These are phyloP conservation scores for Ptilorrhoa leucosticta DNA, from an alignment of 2,113 vertebrate species.

Conservation along the genomic window DNA sequence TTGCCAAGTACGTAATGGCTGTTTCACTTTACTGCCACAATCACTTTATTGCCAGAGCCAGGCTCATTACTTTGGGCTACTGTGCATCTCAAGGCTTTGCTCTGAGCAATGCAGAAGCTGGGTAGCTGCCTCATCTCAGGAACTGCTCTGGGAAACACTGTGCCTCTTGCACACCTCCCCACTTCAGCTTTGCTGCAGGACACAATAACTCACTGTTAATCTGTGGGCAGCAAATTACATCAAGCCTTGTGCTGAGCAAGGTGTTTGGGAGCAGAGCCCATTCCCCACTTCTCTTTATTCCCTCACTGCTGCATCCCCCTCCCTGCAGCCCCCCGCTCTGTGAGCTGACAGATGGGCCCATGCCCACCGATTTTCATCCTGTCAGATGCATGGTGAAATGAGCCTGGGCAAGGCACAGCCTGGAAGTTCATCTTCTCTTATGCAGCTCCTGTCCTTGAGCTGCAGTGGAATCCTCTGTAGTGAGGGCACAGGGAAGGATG, in stretches of 20 bases:
- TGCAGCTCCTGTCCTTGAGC: neutral
- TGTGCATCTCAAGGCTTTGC: neutral
- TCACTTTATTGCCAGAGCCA: conserved; percentile 31
- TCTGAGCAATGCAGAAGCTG: neutral
- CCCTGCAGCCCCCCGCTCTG: neutral
- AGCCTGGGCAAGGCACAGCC: neutral
- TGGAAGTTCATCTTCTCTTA: neutral
- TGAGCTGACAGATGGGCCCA: neutral
- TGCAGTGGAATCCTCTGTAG: fast-evolving
- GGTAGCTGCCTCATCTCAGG: neutral
- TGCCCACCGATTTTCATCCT: neutral
- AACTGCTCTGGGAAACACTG: neutral
- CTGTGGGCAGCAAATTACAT: neutral
- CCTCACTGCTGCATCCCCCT: neutral
- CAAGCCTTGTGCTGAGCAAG: neutral
- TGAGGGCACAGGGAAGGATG: neutral
- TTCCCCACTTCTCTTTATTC: neutral
- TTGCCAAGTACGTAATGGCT: conserved; percentile 57
- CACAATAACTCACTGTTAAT: neutral
- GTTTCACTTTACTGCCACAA: conserved; percentile 56
- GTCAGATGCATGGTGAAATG: fast-evolving
- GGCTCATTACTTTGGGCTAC: conserved; percentile 38
- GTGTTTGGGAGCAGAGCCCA: neutral
- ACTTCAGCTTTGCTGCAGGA: neutral
- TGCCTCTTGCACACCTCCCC: neutral